Evolutionary conservation across 2,888 invertebrate species (phyloP), one percentile per base, ranked within the genome.

Genomic region (Ormyrus rosae): DNA sequence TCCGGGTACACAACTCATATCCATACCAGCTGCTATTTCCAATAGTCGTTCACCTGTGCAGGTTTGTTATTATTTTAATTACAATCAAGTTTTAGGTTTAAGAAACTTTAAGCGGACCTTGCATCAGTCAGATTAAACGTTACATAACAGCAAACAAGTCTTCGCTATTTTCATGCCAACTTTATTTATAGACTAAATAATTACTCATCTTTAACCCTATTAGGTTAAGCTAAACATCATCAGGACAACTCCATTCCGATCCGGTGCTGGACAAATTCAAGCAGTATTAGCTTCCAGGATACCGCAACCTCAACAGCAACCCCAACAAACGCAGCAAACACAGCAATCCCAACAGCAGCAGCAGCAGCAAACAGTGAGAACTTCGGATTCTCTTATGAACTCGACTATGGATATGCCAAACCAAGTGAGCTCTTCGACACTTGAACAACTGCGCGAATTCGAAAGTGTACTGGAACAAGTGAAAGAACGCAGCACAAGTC

Each of bases 401-500:
- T 78, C 81, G 0, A 83, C 88, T 0, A 90, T 90, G 60, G 90
- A 82, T 9, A 82, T 79, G 9, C 63, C 81, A 6, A 82, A 77
- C 10, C 81, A 81, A 58, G 93, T 95, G 86, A 95, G 95, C 88
- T 94, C 95, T 0, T 95, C 95, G 0, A 96, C 95, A 0, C 90
- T 81, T 70, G 96, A 96, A 89, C 96, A 96, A 86, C 89, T 96
- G 8, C 91, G 95, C 75, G 96, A 96, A 88, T 96, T 96, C 85
- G 96, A 96, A 88, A 94, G 95, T 91, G 96, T 96, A 0, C 91
- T 96, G 81, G 96, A 96, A 86, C 95, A 96, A 91, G 95, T 96
- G 0, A 96, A 95, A 87, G 95, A 95, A 88, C 91, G 95, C 81
- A 95, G 95, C 85, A 94, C 93, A 46, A 94, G 93, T 5, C 88